A percentile compares a stretch with the other conserved stretches of the same genome.
These are phyloP conservation scores for Meteorus colon DNA, from an alignment of 2,888 invertebrate species.

Conservation along the genomic window DNA sequence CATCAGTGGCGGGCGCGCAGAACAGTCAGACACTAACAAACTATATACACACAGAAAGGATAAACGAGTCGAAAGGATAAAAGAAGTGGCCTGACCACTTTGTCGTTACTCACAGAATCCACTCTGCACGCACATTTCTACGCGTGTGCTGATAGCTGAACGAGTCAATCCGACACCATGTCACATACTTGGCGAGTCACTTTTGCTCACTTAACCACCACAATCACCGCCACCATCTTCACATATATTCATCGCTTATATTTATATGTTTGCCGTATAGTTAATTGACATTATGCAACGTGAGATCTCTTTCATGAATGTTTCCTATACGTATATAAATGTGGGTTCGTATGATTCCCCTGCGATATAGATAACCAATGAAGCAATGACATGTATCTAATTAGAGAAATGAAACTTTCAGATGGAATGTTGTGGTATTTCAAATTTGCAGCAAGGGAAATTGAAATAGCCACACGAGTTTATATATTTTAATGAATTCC, in stretches of 20 bases:
- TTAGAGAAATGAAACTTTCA: background rate
- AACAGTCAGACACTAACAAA: constrained; percentile 1
- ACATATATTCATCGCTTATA: background rate
- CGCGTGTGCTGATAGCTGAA: constrained; percentile 38
- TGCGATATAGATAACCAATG: background rate
- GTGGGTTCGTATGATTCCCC: background rate
- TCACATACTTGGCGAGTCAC: constrained; percentile 49
- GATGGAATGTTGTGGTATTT: background rate
- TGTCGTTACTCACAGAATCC: constrained; percentile 56
- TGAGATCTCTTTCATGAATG: background rate
- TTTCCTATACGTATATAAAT: background rate
- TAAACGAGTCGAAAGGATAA: constrained; percentile 10
- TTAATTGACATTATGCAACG: constrained; percentile 47
- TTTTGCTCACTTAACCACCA: constrained; percentile 34
- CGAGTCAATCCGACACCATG: constrained; percentile 53
- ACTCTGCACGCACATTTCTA: constrained; percentile 43
- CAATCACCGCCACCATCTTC: constrained; percentile 3
- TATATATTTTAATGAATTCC: background rate
- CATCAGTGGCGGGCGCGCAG: background rate
- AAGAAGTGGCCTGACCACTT: constrained; percentile 70
- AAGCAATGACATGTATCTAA: background rate
- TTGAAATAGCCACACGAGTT: background rate
- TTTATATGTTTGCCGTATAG: constrained; percentile 10
- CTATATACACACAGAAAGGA: constrained; percentile 5
- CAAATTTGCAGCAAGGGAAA: background rate